Evolutionary conservation across 2,113 vertebrate genomes (phyloP).

Genomic region (Gracilinanus agilis): DNA sequence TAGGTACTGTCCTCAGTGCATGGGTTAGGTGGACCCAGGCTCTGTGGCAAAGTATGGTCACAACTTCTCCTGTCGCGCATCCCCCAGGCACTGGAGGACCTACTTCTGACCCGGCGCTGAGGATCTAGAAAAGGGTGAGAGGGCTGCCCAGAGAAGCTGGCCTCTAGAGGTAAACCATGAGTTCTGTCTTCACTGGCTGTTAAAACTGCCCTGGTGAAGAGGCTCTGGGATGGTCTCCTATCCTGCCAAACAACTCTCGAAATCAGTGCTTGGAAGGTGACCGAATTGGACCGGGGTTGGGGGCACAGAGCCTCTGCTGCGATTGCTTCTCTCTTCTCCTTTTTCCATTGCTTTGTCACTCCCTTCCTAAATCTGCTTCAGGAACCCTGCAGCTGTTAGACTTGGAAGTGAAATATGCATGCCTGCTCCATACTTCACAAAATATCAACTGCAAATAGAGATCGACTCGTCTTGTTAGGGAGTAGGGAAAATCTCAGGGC

Average conservation of each 20-base stretch:
- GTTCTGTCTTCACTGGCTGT: slow-evolving; percentile 13
- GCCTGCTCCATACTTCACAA: background rate
- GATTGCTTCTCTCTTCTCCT: background rate
- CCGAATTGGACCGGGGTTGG: background rate
- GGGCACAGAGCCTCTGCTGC: background rate
- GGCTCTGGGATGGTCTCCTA: background rate
- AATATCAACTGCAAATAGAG: slow-evolving; percentile 11
- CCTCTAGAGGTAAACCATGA: background rate
- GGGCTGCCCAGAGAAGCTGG: too few species aligned
- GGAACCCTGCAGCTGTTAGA: background rate
- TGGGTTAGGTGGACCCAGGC: background rate
- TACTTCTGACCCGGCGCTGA: background rate
- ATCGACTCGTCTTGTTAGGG: slow-evolving; percentile 13
- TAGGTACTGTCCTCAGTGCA: background rate
- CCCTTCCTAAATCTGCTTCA: background rate
- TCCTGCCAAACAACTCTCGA: background rate
- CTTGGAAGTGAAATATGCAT: background rate
- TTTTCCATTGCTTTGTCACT: background rate
- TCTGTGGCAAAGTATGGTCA: slow-evolving; percentile 35
- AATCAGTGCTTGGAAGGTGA: background rate
- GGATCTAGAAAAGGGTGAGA: background rate
- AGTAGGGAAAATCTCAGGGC: slow-evolving; percentile 52
- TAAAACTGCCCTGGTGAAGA: slow-evolving; percentile 6
- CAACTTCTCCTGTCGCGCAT: slow-evolving; percentile 23
- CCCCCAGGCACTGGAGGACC: slow-evolving; percentile 23